phyloP scores from a whole-genome alignment of 2,113 vertebrate species.

The Semnopithecus entellus region DNA sequence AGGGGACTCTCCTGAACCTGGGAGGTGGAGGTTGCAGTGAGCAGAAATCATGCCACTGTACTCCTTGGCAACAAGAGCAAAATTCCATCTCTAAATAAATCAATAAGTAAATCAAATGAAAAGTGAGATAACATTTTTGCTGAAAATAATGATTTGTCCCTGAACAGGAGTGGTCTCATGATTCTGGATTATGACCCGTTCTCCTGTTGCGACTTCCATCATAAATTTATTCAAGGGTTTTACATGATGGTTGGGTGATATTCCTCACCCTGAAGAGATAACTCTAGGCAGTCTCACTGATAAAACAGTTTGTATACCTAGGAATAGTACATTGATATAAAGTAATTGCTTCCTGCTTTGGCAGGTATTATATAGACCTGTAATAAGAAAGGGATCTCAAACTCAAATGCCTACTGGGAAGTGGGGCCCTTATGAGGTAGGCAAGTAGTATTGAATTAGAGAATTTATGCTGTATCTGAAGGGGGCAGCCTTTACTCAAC shows the following conservation, averaged over 20 bases:
- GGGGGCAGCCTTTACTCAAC: conserved; percentile 52
- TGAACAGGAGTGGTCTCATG: not conserved
- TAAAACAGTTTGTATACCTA: not conserved
- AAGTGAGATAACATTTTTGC: not conserved
- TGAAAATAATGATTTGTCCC: not conserved
- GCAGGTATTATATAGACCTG: not conserved
- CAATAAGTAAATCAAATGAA: not conserved
- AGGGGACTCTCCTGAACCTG: too few relatives aligned
- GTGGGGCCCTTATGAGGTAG: not conserved
- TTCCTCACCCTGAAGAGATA: not conserved
- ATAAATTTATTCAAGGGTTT: not conserved
- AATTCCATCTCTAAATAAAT: too few relatives aligned
- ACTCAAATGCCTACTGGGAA: not conserved
- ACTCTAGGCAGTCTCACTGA: not conserved
- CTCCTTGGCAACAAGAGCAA: too few relatives aligned
- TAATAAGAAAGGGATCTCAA: not conserved
- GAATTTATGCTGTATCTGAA: conserved; percentile 41
- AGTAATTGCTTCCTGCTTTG: not conserved
- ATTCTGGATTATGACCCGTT: not conserved
- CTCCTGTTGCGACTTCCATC: not conserved
- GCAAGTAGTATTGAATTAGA: not conserved
- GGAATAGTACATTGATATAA: not conserved
- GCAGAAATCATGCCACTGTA: too few relatives aligned
- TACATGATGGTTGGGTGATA: not conserved
- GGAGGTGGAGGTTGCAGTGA: too few relatives aligned